Evolutionary conservation across 2,888 invertebrate species (phyloP), one percentile per base, ranked within the genome.

Genomic region (Trachelus stipa): DNA sequence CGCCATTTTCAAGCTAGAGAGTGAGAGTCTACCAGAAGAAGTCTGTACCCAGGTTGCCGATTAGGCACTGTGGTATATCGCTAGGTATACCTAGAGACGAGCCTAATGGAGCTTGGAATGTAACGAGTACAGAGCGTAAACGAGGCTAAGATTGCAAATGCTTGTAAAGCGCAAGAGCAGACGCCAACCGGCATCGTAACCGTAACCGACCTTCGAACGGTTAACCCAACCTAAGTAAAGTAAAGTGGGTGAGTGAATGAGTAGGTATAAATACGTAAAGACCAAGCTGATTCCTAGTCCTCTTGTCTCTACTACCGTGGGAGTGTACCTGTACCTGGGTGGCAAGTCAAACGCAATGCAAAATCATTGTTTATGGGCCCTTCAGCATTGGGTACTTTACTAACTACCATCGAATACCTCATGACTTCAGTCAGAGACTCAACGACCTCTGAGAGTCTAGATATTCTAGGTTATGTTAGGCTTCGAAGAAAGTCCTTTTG

Each of bases 301-400:
- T 71, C 71, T 12, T 33, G 71, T 71, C 34, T 71, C 71, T 31
- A 76, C 76, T 74, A 76, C 76, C 79, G 79, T 79, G 77, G 79
- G 74, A 79, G 76, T 79, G 71, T 56, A 73, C 73, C 34, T 69
- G 76, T 23, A 81, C 76, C 81, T 82, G 83, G 83, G 83, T 85
- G 83, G 83, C 81, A 77, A 76, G 76, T 79, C 80, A 79, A 83
- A 83, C 84, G 84, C 84, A 85, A 83, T 83, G 83, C 84, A 87
- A 87, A 90, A 88, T 88, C 87, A 87, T 90, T 89, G 88, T 90
- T 90, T 90, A 90, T 86, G 89, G 85, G 84, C 82, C 82, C 85
- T 85, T 75, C 86, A 87, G 85, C 83, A 83, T 84, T 83, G 83
- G 85, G 85, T 85, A 87, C 86, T 87, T 89, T 85, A 83, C 89